Evolutionary conservation across 2,113 vertebrate genomes (phyloP), one percentile per base, ranked within the genome.

Genomic region (Lepisosteus oculatus): DNA sequence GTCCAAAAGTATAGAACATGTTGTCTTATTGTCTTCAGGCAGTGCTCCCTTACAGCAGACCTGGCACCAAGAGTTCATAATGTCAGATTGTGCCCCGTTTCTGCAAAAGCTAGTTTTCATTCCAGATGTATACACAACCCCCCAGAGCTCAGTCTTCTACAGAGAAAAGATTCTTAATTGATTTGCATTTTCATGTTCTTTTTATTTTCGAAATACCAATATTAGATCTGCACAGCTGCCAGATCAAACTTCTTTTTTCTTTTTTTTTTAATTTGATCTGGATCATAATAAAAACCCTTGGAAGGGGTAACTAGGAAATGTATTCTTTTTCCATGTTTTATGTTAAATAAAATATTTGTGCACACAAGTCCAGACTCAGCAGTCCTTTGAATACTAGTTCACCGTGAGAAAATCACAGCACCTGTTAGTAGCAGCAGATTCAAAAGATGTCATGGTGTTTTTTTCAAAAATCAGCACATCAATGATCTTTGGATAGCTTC

Each of bases 171-270:
- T 2, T 17, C 6, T 72, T 45, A 55, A 29, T 29, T 29, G 29
- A 55, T 64, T 11, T 29, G 41, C 70, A 63, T 70, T 65, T 66
- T 43, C 42, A 17, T 62, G 8, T 0, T 17, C 43, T 8, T 29
- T 41, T 65, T 65, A 8, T 55, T 56, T 61, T 75, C 54, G n/a
- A 81, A 72, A 63, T 57, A 69, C 45, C 55, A 42, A 68, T 65
- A 61, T 70, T 44, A 47, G 63, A 76, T 65, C 71, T 56, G 54
- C 73, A 81, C 74, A 85, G 75, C 75, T 78, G 78, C 79, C 77
- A 78, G 75, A 65, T 78, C 69, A 74, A 73, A 77, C 72, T 69
- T 67, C 61, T 8, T 41, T 63, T 76, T 77, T 78, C 55, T 72
- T 43, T 15, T 44, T 62, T 67, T 72, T 76, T 68, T 64, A 62